Base-by-base conservation (phyloP, 2,797 vertebrate species). In the Sebastes taczanowskii region DNA sequence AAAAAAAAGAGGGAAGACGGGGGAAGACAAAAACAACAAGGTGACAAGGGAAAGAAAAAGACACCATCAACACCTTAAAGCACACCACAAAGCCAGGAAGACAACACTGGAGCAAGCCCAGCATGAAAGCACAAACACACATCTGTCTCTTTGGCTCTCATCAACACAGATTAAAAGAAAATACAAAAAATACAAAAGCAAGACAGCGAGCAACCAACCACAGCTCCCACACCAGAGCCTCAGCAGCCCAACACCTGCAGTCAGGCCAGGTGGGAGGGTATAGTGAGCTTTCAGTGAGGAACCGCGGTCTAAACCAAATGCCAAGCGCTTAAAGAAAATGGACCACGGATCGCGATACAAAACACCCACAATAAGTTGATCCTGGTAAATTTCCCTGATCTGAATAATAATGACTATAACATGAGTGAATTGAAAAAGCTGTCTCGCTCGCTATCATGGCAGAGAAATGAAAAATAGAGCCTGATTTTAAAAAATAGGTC, bases 21-120 rank as follows among this genome's bases (percentile, higher is more conserved):
- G 81, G 71, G 62, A 77, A 56, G 83, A 86, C 73, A 89, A 76
- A 90, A 88, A 86, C 71, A 92, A 95, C 80, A 92, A 89, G 71
- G 86, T 93, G 92, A 95, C 91, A 95, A 86, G 91, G 94, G 94
- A 93, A 95, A 94, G 89, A 96, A 91, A 96, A 94, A 95, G 94
- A 96, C 94, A 96, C 93, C 78, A 88, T 96, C 94, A 96, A 95
- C 94, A 96, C 94, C 91, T 94, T 90, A 88, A 91, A 95, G 95
- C 94, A 92, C 95, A 94, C 92, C 90, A 95, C 91, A 88, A 87
- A 94, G 94, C 86, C 91, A 93, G 92, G 91, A 93, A 88, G 93
- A 94, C 90, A 92, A 94, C 87, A 86, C 82, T 90, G 88, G 81
- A 91, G 87, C 88, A 81, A 92, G 90, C 86, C 88, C 90, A 88